Evolutionary conservation across 2,888 invertebrate species (phyloP).

Genomic region (Crossocerus cetratus): DNA sequence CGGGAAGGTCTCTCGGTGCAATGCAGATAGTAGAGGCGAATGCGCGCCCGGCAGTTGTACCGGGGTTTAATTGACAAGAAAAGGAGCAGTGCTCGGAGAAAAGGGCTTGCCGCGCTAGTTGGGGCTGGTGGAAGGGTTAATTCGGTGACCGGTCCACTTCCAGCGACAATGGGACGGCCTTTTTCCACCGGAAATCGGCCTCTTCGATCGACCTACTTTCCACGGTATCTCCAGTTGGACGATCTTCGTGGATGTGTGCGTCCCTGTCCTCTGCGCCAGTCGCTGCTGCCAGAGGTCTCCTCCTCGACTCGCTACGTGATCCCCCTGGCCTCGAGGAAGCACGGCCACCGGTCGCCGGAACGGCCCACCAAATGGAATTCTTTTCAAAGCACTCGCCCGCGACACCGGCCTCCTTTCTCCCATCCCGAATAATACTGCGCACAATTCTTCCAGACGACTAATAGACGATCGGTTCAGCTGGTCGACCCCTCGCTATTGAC

Average conservation of each 20-base stretch:
- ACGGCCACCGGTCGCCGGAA: background rate
- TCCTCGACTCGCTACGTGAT: background rate
- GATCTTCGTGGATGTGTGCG: slow-evolving; percentile 28
- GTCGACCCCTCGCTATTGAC: too few relatives aligned
- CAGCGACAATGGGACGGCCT: slow-evolving; percentile 48
- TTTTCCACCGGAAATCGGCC: slow-evolving; percentile 45
- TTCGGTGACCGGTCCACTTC: slow-evolving; percentile 45
- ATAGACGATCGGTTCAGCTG: slow-evolving; percentile 7
- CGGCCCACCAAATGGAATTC: slow-evolving; percentile 40
- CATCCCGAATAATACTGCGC: slow-evolving; percentile 17
- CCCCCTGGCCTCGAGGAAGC: background rate
- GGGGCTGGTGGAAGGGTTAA: slow-evolving; percentile 40
- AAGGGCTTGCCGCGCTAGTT: slow-evolving; percentile 1
- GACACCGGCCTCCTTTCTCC: slow-evolving; percentile 20
- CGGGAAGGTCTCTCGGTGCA: slow-evolving; percentile 14
- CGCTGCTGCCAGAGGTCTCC: background rate
- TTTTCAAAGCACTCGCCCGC: slow-evolving; percentile 15
- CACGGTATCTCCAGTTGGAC: slow-evolving; percentile 44
- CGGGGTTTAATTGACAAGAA: slow-evolving; percentile 50
- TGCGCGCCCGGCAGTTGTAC: slow-evolving; percentile 33
- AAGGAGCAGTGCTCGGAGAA: slow-evolving; percentile 17
- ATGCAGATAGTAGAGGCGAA: too few relatives aligned
- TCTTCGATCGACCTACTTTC: slow-evolving; percentile 56
- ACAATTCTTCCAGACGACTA: slow-evolving; percentile 24
- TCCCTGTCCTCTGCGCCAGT: background rate